A percentile compares a stretch with the other conserved stretches of the same genome.
These are phyloP conservation scores for Acanthaster planci DNA, from an alignment of 35 echinoderm and acorn worm species.

Conservation along the genomic window DNA sequence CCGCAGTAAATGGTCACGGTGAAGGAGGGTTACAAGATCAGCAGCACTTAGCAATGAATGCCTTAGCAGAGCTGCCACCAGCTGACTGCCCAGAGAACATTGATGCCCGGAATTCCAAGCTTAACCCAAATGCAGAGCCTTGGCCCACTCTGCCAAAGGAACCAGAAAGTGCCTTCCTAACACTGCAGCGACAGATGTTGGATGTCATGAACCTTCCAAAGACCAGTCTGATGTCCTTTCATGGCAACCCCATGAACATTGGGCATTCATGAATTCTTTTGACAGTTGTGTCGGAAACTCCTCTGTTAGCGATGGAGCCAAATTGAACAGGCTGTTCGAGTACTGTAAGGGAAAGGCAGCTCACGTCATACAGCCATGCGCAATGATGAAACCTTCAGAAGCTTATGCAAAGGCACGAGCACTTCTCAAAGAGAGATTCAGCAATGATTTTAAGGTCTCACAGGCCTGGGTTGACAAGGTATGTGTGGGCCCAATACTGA, in stretches of 20 bases:
- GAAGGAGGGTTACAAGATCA: too few species aligned
- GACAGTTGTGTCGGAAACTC: conserved; percentile 53
- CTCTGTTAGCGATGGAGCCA: not conserved
- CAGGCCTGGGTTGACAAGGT: conserved; percentile 51
- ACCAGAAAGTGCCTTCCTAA: not conserved
- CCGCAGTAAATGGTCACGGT: too few species aligned
- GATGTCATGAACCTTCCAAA: conserved; percentile 35
- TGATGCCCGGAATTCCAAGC: not conserved
- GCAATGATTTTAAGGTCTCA: conserved; percentile 31
- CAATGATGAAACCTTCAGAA: conserved; percentile 10
- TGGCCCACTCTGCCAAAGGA: not conserved
- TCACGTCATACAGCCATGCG: conserved; percentile 45
- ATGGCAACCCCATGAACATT: conserved; percentile 47
- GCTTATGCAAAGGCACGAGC: conserved; percentile 31
- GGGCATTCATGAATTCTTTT: conserved; percentile 54
- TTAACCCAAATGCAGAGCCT: not conserved
- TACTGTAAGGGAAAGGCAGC: conserved; percentile 58
- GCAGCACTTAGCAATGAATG: too few species aligned
- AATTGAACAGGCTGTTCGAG: conserved; percentile 47
- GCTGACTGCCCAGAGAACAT: not conserved
- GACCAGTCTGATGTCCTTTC: conserved; percentile 29
- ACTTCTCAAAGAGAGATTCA: conserved; percentile 45
- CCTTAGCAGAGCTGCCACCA: too few species aligned
- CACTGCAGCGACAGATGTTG: conserved; percentile 16
- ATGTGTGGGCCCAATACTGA: conserved; percentile 31